Evolutionary conservation across 2,113 vertebrate genomes (phyloP), one percentile per base, ranked within the genome.

Genomic region (Hassar affinis): DNA sequence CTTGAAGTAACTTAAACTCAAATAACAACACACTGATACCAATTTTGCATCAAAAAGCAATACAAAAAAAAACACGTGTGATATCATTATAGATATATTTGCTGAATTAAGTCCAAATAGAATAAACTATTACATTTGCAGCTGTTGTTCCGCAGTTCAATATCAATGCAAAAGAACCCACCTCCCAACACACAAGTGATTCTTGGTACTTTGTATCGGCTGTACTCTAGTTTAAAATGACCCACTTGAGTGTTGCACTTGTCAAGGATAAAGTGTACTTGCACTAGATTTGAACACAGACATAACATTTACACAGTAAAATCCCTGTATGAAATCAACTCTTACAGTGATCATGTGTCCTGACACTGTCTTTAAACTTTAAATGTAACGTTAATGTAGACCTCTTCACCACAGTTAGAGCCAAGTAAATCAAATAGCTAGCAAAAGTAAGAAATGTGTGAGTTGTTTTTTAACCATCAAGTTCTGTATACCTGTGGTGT

Each of bases 151-250:
- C 14, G 59, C 59, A 30, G 12, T 61, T 61, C 61, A 30, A 66
- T 35, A 66, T 66, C 33, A 35, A 18, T 14, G n/a, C n/a, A 62
- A 62, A 30, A 54, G 12, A 52, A 54, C 27, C 17, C n/a, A 20
- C 49, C n/a, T 76, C 22, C n/a, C 15, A 62, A 78, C 30, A 42
- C 20, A 20, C 75, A 72, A 42, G 54, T 78, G 54, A 78, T 25
- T 11, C 27, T 33, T 59, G 27, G 30, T 25, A 18, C 51, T 54
- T 56, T 1, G 52, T 78, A 30, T 2, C 59, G 12, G 15, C 8
- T 47, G 3, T 2, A 51, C 42, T 4, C n/a, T 64, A 68, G 59
- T 51, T 18, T 33, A 66, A 51, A 61, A 66, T 64, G 35, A 64
- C 38, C 17, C 2, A 61, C 5, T 51, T 64, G 27, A 30, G 1